Evolutionary conservation across 2,888 invertebrate genomes (phyloP), one percentile per base, ranked within the genome.

Genomic region (Thyatira batis): DNA sequence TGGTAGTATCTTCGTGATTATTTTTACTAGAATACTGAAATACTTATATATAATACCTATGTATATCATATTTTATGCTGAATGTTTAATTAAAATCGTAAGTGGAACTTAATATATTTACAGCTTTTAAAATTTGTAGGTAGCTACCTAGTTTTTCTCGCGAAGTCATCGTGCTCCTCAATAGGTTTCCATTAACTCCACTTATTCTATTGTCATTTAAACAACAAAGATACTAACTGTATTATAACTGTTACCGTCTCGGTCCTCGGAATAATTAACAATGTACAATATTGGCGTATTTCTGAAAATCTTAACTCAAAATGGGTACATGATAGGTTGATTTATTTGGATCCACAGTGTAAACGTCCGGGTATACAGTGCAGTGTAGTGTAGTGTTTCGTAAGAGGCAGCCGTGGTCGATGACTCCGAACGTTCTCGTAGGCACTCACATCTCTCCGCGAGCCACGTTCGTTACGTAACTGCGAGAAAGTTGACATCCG

Each of bases 401-500:
- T 90, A 90, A 92, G 84, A 82, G 71, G 48, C 60, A 78, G 72
- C 82, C 82, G 87, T 91, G 91, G 92, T 91, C 92, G 92, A 91
- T 91, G 92, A 91, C 91, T 87, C 82, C 87, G 89, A 91, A 91
- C 84, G 86, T 90, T 90, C 89, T 85, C 88, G 90, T 83, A 39
- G 39, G 39, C 39, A 85, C 85, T 71, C 73, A 68, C 81, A 87
- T 89, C 87, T 89, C 85, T 80, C 83, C 75, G 73, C 62, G 27
- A 48, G 48, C 20, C 20, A 27, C 48, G 48, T 28, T 44, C 60
- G 79, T 91, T 90, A 83, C 88, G 89, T 84, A 90, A 91, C 82
- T 61, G 78, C 88, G 89, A 87, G 91, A 92, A 92, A 92, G 91
- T 89, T 89, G 90, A 90, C 90, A 88, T 89, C 87, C 84, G 86